A percentile compares a stretch with the other conserved stretches of the same genome.
phyloP scores from a whole-genome alignment of 2,797 vertebrate genomes.

The Cheirogaleus major region DNA sequence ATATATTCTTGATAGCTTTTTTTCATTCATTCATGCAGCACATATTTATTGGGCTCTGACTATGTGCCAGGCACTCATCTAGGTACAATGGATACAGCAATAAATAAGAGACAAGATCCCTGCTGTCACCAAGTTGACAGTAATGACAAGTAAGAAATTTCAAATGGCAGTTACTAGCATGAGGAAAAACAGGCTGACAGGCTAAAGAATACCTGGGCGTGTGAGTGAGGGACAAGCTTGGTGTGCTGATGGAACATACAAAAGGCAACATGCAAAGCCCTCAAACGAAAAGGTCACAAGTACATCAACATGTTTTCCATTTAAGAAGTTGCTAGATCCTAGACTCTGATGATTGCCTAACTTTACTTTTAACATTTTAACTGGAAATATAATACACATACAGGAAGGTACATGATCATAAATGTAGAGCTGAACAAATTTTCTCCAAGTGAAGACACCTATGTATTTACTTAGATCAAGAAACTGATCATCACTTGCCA shows the following conservation, averaged over 20 bases:
- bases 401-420: neutral
- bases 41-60: neutral
- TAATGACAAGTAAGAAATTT: neutral
- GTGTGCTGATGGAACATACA: neutral
- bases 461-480: neutral
- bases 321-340: neutral
- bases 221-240: neutral
- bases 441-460: neutral
- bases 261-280: neutral
- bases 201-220: neutral
- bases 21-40: neutral
- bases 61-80: neutral
- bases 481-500: neutral
- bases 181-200: neutral
- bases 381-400: neutral
- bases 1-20: neutral
- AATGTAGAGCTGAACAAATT: neutral
- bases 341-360: neutral
- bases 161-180: neutral
- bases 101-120: neutral
- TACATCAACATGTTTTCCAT: neutral
- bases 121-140: neutral
- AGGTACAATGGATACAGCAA: neutral
- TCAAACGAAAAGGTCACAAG: neutral
- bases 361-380: conserved; percentile 29